Conservation (phyloP, 2,113 vertebrate species). For the Sinocyclocheilus maitianheensis region DNA sequence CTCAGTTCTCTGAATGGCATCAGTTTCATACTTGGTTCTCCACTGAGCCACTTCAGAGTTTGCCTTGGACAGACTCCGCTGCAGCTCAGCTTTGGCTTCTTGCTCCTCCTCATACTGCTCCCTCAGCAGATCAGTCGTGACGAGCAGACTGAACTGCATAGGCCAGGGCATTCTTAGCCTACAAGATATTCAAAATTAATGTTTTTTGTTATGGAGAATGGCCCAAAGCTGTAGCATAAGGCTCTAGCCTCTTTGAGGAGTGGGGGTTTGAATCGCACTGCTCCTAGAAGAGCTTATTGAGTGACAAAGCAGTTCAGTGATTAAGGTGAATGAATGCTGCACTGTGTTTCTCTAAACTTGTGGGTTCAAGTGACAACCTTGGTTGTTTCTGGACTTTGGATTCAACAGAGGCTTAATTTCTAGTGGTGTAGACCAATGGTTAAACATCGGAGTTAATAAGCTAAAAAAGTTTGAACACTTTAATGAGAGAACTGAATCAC, state of each 20-base stretch:
- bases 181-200: neutral
- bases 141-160: slow-evolving; percentile 76
- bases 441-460: too few relatives aligned
- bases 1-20: slow-evolving; percentile 70
- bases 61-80: slow-evolving; percentile 77
- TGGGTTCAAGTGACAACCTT: neutral
- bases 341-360: neutral
- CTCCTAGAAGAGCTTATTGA: neutral
- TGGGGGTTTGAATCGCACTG: neutral
- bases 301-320: neutral
- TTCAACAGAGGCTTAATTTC: too few relatives aligned
- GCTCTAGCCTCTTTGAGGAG: neutral
- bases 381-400: too few relatives aligned
- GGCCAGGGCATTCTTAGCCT: slow-evolving; percentile 68
- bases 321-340: neutral
- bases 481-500: too few relatives aligned
- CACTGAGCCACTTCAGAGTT: slow-evolving; percentile 79
- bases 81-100: slow-evolving; percentile 70
- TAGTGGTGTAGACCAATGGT: too few relatives aligned
- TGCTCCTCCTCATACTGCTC: slow-evolving; percentile 66
- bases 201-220: neutral
- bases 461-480: too few relatives aligned
- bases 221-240: neutral
- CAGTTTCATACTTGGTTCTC: slow-evolving; percentile 72
- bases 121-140: slow-evolving; percentile 76